Evolutionary conservation across 2,797 vertebrate genomes (phyloP), one percentile per base, ranked within the genome.

Genomic region (Alauda arvensis): DNA sequence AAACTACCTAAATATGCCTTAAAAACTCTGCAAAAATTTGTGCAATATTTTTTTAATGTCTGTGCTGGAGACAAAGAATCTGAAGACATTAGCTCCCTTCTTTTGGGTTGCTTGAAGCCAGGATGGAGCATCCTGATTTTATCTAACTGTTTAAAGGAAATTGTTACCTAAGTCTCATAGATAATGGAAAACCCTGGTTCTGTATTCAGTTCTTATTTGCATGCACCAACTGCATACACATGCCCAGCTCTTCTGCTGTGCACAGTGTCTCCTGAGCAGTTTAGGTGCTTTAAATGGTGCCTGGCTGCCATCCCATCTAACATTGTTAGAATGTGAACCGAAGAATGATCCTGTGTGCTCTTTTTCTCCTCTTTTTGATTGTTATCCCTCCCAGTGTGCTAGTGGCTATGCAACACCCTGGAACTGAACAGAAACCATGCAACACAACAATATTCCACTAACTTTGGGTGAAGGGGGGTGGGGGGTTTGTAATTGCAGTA

Each of bases 1-100:
- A 90, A 93, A 89, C n/a, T 77, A 80, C 52, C 63, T 86, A 83
- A 94, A 94, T 91, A 71, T 67, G 43, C 65, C 43, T 91, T 69
- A 20, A 70, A 93, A 89, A 85, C 51, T 52, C 52, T 87, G 56
- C 83, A 83, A 59, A 94, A 92, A 90, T 63, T 81, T 88, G 46
- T 81, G 46, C 70, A 85, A 62, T 68, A 55, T 21, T 89, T 85
- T 87, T 91, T 89, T 79, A 18, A 79, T 75, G 25, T 31, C 51
- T n/a, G 26, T 56, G 18, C 43, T 72, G 31, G 49, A 85, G 74
- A 76, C n/a, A 78, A 81, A 82, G 46, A 78, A 61, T 80, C 46
- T 65, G 56, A 78, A 87, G 57, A 62, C 43, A 52, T 20, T 46
- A 56, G 12, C 9, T 6, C 6, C 1, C 4, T 81, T 85, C 31